Conservation (phyloP, 2,888 invertebrate species). For the Flabesymbios commensalis region DNA sequence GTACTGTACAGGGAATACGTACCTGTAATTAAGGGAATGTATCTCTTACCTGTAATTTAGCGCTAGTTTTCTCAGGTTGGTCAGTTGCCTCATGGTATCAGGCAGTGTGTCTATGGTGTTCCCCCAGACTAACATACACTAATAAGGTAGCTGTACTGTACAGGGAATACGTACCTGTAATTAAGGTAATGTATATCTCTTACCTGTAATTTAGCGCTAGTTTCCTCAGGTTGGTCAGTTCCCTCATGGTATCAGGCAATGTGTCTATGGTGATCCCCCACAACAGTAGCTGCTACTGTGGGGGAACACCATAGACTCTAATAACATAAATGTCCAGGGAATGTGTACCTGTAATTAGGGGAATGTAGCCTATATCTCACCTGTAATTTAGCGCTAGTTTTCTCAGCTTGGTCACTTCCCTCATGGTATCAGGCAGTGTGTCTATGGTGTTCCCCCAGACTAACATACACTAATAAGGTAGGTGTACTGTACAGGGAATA, state of each 20-base stretch:
- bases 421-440: constrained; percentile 58
- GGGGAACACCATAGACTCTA: too few relatives aligned
- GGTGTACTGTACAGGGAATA: too few relatives aligned
- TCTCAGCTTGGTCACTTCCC: constrained; percentile 53
- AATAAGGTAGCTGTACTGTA: too few relatives aligned
- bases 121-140: constrained; percentile 59
- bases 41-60: constrained; percentile 51
- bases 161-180: too few relatives aligned
- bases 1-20: too few relatives aligned
- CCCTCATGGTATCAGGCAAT: constrained; percentile 57
- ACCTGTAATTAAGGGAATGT: too few relatives aligned
- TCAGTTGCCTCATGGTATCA: constrained; percentile 57
- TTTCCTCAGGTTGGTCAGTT: constrained; percentile 52
- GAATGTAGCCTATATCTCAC: too few relatives aligned
- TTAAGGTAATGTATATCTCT: too few relatives aligned
- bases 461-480: too few relatives aligned
- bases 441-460: constrained; percentile 61
- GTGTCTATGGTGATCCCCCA: constrained; percentile 60
- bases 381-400: constrained; percentile 51
- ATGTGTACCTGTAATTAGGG: too few relatives aligned
- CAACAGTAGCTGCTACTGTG: constrained; percentile 54
- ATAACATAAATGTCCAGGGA: too few relatives aligned
- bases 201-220: constrained; percentile 52
- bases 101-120: constrained; percentile 60
- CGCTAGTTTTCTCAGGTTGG: constrained; percentile 50